Percentiles rank a stretch among this genome's conserved stretches.
Conservation (phyloP, 2,888 invertebrate species). For the Yponomeuta cagnagella region DNA sequence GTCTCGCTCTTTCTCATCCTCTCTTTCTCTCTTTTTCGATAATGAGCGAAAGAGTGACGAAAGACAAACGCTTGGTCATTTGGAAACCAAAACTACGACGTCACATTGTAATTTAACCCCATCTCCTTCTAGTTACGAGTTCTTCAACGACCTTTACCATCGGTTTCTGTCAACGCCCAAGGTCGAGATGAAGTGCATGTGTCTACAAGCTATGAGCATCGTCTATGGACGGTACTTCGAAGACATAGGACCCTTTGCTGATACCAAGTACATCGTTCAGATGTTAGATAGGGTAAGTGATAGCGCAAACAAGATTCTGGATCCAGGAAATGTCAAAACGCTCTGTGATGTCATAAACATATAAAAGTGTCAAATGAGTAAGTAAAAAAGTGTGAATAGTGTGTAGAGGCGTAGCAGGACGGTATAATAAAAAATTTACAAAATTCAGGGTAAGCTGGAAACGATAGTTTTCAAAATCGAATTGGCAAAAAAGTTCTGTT, state of each 20-base stretch:
- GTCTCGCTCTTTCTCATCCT: too few species aligned
- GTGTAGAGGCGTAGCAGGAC: too few species aligned
- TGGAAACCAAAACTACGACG: background rate
- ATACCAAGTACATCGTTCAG: slow-evolving; percentile 95
- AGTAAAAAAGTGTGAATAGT: too few species aligned
- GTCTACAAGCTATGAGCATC: slow-evolving; percentile 97
- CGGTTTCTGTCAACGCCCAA: slow-evolving; percentile 95
- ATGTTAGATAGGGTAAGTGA: slow-evolving; percentile 91
- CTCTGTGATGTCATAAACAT: too few species aligned
- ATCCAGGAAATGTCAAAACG: background rate
- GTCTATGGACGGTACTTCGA: slow-evolving; percentile 97
- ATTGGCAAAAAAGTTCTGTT: too few species aligned
- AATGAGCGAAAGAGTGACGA: too few species aligned
- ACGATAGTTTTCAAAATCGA: too few species aligned
- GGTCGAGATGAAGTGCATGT: slow-evolving; percentile 97
- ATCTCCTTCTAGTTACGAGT: slow-evolving; percentile 81
- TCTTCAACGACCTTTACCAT: slow-evolving; percentile 99
- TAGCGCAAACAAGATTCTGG: background rate
- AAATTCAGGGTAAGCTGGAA: too few species aligned
- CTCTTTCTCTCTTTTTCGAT: too few species aligned
- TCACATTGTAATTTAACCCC: background rate
- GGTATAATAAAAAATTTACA: too few species aligned
- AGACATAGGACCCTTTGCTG: slow-evolving; percentile 97
- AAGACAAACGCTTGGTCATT: too few species aligned
- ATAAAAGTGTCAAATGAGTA: too few species aligned